Conservation (phyloP, 2,797 vertebrate species). For the Cuculus canorus region DNA sequence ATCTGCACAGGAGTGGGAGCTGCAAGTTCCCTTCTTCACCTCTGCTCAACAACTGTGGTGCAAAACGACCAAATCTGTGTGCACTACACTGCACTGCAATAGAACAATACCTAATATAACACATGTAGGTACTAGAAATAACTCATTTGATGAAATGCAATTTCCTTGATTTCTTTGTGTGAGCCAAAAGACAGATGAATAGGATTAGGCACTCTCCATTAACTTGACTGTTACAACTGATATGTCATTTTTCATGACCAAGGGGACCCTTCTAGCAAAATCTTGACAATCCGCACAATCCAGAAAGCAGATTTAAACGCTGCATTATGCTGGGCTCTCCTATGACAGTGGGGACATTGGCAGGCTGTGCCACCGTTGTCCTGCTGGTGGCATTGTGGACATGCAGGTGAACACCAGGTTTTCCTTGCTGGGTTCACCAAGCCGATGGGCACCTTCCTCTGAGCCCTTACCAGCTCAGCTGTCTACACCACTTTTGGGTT, state of each 20-base stretch:
- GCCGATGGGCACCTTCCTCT: not conserved
- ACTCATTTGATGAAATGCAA: not conserved
- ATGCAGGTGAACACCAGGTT: not conserved
- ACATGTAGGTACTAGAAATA: not conserved
- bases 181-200: not conserved
- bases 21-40: not conserved
- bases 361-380: not conserved
- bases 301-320: not conserved
- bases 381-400: not conserved
- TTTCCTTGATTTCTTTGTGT: not conserved
- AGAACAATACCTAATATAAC: not conserved
- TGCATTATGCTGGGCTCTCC: not conserved
- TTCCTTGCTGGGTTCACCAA: not conserved
- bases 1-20: not conserved
- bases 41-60: not conserved
- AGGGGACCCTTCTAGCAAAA: not conserved
- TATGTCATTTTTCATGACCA: not conserved
- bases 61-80: not conserved
- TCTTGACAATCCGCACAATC: not conserved
- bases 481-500: not conserved
- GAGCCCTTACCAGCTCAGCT: not conserved
- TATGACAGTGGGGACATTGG: not conserved
- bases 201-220: not conserved
- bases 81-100: not conserved
- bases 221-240: not conserved